phyloP scores from a whole-genome alignment of 2,888 invertebrate species.

The Torymus auratus region DNA sequence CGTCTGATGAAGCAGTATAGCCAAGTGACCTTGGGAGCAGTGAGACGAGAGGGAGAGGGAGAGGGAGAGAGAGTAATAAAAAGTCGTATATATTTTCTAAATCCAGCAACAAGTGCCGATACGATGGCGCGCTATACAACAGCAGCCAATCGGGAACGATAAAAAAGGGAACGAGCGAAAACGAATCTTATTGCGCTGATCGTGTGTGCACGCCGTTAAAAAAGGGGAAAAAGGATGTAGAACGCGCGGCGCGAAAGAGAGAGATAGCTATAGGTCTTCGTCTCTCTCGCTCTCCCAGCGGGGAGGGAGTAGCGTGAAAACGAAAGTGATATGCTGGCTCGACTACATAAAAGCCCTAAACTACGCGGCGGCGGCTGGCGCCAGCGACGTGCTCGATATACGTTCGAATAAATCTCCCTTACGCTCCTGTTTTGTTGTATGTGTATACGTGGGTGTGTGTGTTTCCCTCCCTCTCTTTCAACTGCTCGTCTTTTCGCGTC shows the following conservation, averaged over 20 bases:
- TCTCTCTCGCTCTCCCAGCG: not conserved
- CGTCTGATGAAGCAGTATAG: too few species aligned
- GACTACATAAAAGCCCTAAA: constrained; percentile 47
- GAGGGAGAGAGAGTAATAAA: too few species aligned
- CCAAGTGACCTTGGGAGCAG: not conserved
- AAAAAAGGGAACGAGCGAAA: constrained; percentile 30
- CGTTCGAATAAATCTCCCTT: constrained; percentile 48
- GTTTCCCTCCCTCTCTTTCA: not conserved
- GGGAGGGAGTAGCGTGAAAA: constrained; percentile 34
- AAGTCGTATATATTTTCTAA: not conserved
- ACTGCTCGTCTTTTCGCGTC: not conserved
- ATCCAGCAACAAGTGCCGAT: constrained; percentile 44
- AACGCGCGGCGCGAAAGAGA: not conserved
- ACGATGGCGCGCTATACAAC: constrained; percentile 10
- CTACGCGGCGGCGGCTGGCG: not conserved
- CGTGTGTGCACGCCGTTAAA: constrained; percentile 19
- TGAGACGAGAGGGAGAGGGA: not conserved
- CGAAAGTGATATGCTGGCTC: constrained; percentile 49
- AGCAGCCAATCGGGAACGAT: not conserved
- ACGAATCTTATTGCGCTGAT: constrained; percentile 53
- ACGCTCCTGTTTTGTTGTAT: too few species aligned
- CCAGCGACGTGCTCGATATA: not conserved
- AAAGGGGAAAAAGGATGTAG: not conserved
- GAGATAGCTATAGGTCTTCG: constrained; percentile 7
- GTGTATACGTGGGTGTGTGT: too few species aligned